Conservation (phyloP, 1,140 invertebrate genomes). For the Neodiprion fabricii region DNA sequence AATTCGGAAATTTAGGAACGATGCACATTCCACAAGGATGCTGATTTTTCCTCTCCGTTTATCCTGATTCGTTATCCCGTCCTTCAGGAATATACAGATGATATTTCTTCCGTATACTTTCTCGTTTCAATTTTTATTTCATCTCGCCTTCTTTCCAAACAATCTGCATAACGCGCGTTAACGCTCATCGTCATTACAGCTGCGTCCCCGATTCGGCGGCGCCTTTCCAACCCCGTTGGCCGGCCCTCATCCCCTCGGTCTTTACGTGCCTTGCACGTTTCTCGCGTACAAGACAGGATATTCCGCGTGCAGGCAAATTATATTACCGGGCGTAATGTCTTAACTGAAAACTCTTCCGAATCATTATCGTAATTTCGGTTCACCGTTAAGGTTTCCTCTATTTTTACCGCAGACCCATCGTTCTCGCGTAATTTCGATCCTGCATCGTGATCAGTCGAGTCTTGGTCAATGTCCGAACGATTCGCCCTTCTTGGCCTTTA, state of each 20-base stretch:
- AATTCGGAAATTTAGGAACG: too few species aligned
- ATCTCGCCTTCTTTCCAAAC: not conserved
- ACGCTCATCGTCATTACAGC: constrained; percentile 52
- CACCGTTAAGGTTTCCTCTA: not conserved
- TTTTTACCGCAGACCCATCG: not conserved
- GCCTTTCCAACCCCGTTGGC: not conserved
- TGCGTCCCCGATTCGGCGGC: constrained; percentile 32
- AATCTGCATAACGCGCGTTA: constrained; percentile 44
- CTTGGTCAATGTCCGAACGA: too few species aligned
- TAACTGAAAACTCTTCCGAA: constrained; percentile 58
- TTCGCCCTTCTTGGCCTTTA: too few species aligned
- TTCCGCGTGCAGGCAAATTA: constrained; percentile 45
- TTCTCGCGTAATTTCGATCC: not conserved
- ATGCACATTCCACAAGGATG: too few species aligned
- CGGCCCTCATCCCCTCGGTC: constrained; percentile 23
- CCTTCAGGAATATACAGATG: too few species aligned
- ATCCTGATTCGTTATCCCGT: too few species aligned
- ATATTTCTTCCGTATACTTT: too few species aligned
- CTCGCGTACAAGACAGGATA: constrained; percentile 27
- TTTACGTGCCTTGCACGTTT: constrained; percentile 51
- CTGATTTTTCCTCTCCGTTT: too few species aligned
- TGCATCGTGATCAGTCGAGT: not conserved
- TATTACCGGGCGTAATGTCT: constrained; percentile 57
- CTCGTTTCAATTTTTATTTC: too few species aligned
- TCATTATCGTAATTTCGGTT: constrained; percentile 60